Percentiles rank a stretch among this genome's conserved stretches.
Conservation (phyloP, 2,888 invertebrate species). For the Kryphioiulus occultus region DNA sequence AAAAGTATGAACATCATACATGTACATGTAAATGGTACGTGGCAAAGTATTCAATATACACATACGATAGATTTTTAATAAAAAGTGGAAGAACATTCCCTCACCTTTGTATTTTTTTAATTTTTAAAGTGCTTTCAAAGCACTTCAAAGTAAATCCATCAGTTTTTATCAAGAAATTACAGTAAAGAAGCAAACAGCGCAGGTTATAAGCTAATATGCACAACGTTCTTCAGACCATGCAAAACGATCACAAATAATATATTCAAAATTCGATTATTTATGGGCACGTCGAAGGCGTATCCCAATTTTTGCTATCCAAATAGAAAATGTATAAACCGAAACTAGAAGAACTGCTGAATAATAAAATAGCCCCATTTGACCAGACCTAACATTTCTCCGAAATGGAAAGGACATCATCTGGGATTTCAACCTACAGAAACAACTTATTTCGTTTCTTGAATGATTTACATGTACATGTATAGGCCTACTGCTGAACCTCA, state of each 20-base stretch:
- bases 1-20: too few relatives aligned
- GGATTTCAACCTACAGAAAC: neutral
- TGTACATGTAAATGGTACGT: too few relatives aligned
- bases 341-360: neutral
- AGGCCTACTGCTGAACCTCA: neutral
- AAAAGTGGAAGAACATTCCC: too few relatives aligned
- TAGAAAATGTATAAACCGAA: neutral
- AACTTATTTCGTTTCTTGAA: conserved; percentile 17
- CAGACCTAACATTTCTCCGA: neutral
- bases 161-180: neutral
- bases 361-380: conserved; percentile 21
- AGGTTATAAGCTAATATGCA: neutral
- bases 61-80: too few relatives aligned
- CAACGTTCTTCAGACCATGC: neutral
- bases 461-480: neutral
- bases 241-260: neutral
- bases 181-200: neutral
- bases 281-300: neutral
- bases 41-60: too few relatives aligned
- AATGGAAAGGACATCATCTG: neutral
- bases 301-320: neutral
- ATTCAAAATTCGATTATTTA: conserved; percentile 25
- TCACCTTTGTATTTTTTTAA: too few relatives aligned
- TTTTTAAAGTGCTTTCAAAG: too few relatives aligned
- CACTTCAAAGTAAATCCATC: too few relatives aligned